A percentile compares a stretch with the other conserved stretches of the same genome.
Conservation (phyloP, 2,113 vertebrate species). For the Microcebus lehilahytsara region DNA sequence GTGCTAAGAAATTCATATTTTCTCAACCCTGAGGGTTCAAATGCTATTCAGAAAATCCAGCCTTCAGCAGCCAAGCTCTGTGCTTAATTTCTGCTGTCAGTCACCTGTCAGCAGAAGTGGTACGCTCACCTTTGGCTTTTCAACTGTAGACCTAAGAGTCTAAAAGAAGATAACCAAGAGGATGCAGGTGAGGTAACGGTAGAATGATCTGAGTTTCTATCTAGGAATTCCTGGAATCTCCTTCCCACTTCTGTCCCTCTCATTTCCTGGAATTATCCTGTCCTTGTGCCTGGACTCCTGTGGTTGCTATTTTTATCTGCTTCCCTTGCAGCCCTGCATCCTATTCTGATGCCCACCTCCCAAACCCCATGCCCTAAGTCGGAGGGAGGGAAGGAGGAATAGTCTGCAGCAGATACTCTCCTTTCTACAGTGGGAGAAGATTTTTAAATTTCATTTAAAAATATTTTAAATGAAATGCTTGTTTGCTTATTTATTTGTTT, state of each 20-base stretch:
- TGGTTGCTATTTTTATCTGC: background rate
- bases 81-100: conserved; percentile 49
- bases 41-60: conserved; percentile 12
- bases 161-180: background rate
- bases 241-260: background rate
- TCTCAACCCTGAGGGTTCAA: conserved; percentile 14
- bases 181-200: background rate
- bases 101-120: background rate
- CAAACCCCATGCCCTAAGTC: background rate
- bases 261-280: background rate
- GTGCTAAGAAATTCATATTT: conserved; percentile 57
- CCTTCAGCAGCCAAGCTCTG: background rate
- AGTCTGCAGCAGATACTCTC: background rate
- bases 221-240: background rate
- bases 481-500: background rate
- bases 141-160: background rate
- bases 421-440: background rate
- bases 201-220: background rate
- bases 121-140: conserved; percentile 3
- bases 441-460: background rate
- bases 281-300: background rate
- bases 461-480: background rate
- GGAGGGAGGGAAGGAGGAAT: background rate
- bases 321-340: background rate
- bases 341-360: background rate